Percentiles rank a stretch among this genome's conserved stretches.
phyloP scores from a whole-genome alignment of 2,113 vertebrate genomes.

The Erythrocebus patas region DNA sequence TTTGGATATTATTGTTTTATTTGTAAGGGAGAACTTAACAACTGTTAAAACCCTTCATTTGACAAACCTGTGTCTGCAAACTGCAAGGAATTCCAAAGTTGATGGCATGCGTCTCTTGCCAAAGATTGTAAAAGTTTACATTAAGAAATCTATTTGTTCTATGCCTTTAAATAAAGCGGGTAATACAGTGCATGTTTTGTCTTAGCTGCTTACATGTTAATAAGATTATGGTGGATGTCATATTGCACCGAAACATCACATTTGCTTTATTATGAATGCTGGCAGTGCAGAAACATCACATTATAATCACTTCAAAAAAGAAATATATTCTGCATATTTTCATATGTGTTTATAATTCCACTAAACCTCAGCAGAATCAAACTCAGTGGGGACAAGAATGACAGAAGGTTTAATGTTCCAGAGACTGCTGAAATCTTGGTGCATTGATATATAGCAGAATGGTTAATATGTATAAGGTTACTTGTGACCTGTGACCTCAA shows the following conservation, averaged over 20 bases:
- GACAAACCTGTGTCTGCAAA: constrained; percentile 73
- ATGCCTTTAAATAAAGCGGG: constrained; percentile 76
- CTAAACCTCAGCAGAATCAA: constrained; percentile 83
- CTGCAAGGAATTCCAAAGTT: constrained; percentile 67
- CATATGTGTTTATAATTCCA: constrained; percentile 83
- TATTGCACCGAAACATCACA: constrained; percentile 72
- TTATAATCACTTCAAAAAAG: constrained; percentile 85
- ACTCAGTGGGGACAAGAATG: constrained; percentile 77
- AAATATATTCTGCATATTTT: constrained; percentile 84
- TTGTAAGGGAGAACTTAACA: constrained; percentile 83
- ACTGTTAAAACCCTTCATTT: constrained; percentile 70
- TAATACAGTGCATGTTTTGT: constrained; percentile 77
- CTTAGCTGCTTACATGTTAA: constrained; percentile 83
- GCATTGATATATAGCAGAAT: constrained; percentile 74
- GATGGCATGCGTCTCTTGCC: constrained; percentile 62
- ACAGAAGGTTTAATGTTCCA: constrained; percentile 80
- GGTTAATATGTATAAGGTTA: constrained; percentile 82
- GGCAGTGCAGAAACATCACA: constrained; percentile 81
- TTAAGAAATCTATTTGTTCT: constrained; percentile 76
- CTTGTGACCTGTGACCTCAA: constrained; percentile 76
- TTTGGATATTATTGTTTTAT: constrained; percentile 84
- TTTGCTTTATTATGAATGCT: constrained; percentile 82
- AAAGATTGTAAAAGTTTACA: constrained; percentile 78
- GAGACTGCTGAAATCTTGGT: constrained; percentile 74
- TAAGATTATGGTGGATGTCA: constrained; percentile 84